phyloP scores from a whole-genome alignment of 2,113 vertebrate genomes.

The Marmota monax region DNA sequence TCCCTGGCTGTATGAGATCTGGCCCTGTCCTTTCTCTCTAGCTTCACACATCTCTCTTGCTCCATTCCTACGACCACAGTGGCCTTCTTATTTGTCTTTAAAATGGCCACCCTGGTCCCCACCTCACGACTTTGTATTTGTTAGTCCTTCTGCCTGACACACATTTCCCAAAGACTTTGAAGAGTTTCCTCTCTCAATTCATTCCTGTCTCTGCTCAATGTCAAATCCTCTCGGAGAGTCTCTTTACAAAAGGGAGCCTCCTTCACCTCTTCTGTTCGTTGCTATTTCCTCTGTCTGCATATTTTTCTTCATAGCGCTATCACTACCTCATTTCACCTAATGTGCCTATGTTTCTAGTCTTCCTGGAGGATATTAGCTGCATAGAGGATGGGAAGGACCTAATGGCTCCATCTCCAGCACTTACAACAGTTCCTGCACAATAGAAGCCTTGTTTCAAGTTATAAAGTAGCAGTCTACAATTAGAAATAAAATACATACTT shows the following conservation, averaged over 20 bases:
- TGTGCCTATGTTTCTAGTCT: background rate
- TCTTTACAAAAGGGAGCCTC: background rate
- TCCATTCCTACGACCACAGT: background rate
- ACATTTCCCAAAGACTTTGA: background rate
- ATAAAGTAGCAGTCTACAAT: slow-evolving; percentile 32
- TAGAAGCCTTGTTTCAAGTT: slow-evolving; percentile 37
- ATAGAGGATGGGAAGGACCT: background rate
- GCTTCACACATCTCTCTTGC: background rate
- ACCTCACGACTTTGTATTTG: background rate
- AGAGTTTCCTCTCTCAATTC: background rate
- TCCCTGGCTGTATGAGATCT: background rate
- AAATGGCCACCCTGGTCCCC: background rate
- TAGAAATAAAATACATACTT: slow-evolving; percentile 38
- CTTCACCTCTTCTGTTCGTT: background rate
- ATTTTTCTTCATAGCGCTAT: background rate
- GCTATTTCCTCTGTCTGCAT: background rate
- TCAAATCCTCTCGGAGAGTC: background rate
- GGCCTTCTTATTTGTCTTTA: background rate
- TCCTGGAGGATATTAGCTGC: background rate
- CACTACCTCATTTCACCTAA: background rate
- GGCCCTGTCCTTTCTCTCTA: background rate
- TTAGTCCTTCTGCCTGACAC: background rate
- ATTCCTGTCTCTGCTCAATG: background rate
- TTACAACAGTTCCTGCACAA: background rate
- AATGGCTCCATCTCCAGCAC: background rate